Evolutionary conservation across 1,140 invertebrate genomes (phyloP), one percentile per base, ranked within the genome.

Genomic region (Plutomurus gul): DNA sequence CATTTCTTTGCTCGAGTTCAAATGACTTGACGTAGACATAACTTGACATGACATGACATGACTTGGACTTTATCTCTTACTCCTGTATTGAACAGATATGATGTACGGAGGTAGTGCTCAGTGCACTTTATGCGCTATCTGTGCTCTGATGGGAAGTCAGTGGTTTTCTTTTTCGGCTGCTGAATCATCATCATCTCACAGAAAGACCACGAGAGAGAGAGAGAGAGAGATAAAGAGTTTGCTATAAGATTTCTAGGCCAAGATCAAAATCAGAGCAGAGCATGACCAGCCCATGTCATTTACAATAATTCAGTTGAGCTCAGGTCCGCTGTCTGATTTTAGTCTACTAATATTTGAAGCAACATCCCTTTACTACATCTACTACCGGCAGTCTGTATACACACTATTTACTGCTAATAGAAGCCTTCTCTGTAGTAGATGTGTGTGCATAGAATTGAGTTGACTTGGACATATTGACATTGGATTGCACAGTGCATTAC

Each of bases 21-120:
- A 65, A 65, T 65, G 56, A 65, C 56, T 65, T 65, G 56, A 65
- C 56, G 56, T 65, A 65, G 56, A 65, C 56, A 65, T 65, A 65
- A 65, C 56, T 65, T 65, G 56, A 65, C 56, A 65, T 65, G 56
- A 65, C 56, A 65, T 65, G 56, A 65, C 56, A 33, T 65, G 56
- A 25, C 56, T n/a, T 65, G 56, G 56, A 65, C 56, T 65, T 33
- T 65, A 16, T 27, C 39, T 43, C 39, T 43, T 43, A 43, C 39
- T 33, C n/a, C 25, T 30, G 11, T 4, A 33, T 16, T 65, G 36
- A n/a, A n/a, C n/a, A n/a, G n/a, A n/a, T n/a, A n/a, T n/a, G n/a
- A n/a, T n/a, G n/a, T n/a, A n/a, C n/a, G n/a, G n/a, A n/a, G n/a
- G n/a, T n/a, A n/a, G n/a, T n/a, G n/a, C n/a, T 33, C 39, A n/a